Evolutionary conservation across 2,113 vertebrate genomes (phyloP), one percentile per base, ranked within the genome.

Genomic region (Triplophysa tibetana): DNA sequence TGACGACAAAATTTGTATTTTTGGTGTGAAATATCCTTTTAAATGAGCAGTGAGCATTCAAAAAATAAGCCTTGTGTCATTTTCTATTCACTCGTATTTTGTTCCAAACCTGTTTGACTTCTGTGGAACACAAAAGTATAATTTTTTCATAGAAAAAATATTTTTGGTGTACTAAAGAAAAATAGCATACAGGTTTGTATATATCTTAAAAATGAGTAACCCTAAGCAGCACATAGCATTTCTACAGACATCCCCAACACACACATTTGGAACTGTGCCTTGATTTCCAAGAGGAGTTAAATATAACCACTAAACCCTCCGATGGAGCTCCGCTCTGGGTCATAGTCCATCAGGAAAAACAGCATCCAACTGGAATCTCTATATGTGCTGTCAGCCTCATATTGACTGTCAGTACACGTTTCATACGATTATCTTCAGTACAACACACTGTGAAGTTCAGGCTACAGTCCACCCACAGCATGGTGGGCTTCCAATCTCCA

Each of bases 381-480:
- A 73, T 50, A 75, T 58, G 72, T 80, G 72, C 68, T 74, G 56
- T 62, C 45, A 60, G 33, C 54, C 50, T 12, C 4, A 48, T 56
- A 33, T 77, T 13, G 24, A 54, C 43, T 26, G 54, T 70, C 48
- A 26, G 29, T 72, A 58, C 62, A 43, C 65, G 70, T 68, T 74
- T 67, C 8, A 17, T 58, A 63, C 65, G 56, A 69, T 64, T 58
- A 43, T 77, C 54, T 68, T n/a, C 17, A 72, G 70, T 70, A 84
- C 77, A 62, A 58, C 80, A 79, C 85, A 85, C 80, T 85, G 86
- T 87, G 86, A 87, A 87, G 81, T 72, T 62, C 13, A 13, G 62
- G 64, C 63, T 73, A 76, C 73, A 56, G 60, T 43, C 19, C 61
- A 41, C 72, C 48, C 79, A 70, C 43, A 56, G 48, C 50, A 29